Base-by-base conservation (phyloP, 2,888 invertebrate species). In the Acleris laterana region DNA sequence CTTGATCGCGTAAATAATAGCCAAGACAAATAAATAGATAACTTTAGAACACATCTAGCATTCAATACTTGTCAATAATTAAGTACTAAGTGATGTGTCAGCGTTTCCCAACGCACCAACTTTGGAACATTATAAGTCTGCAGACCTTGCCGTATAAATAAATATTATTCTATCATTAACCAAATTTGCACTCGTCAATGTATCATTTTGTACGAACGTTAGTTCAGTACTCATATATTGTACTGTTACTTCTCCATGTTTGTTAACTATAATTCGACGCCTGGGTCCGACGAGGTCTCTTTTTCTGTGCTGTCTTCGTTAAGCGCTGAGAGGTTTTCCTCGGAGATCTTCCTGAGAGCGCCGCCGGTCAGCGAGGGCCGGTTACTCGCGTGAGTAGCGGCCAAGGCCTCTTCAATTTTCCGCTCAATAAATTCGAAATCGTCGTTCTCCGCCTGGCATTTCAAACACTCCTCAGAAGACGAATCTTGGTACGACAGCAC, bases 401-500 rank as follows among this genome's bases (percentile, higher is more conserved):
- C 83, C 0, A 89, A 63, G 25, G 89, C 90, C 55, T 85, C 83
- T 62, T 92, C 92, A 5, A 93, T 91, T 71, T 85, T 84, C 57
- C 80, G 74, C 73, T 93, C 92, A 0, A 92, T 70, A 3, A 78
- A 65, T 63, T 92, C 92, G 62, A 93, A 93, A 57, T 92, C 92
- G 58, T 91, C 91, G 63, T 71, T 77, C 0, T 90, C 89, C 48
- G 71, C 63, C 56, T 82, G 84, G 68, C 88, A 87, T 67, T 82
- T 86, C 59, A 89, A 69, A 69, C 90, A 89, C 67, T 93, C 92
- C 42, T 93, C 92, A 1, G 91, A 90, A 0, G 92, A 92, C 0
- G 92, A 92, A 64, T 93, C 92, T 63, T 91, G 90, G 74, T 92
- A 92, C 64, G 85, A 74, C 78, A 90, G 77, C 3, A 86, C 87